Percentiles rank a stretch among this genome's conserved stretches.
phyloP scores from a whole-genome alignment of 2,888 invertebrate genomes.

The Eupithecia pulchellata region DNA sequence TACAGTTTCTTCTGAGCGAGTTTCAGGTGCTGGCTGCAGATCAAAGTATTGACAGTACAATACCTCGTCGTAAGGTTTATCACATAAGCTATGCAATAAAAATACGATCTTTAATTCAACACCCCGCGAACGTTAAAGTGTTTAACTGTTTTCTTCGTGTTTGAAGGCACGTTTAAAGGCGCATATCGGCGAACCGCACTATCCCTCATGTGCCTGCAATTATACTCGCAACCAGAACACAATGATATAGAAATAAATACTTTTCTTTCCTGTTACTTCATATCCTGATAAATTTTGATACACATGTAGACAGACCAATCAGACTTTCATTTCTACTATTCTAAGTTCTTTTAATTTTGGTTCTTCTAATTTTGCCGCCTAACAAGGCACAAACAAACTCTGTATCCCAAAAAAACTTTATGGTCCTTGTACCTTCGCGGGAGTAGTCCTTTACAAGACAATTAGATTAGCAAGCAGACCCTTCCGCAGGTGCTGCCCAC shows the following conservation, averaged over 20 bases:
- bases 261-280: background rate
- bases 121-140: too few relatives aligned
- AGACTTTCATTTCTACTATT: background rate
- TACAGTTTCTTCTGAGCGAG: too few relatives aligned
- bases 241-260: background rate
- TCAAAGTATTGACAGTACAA: too few relatives aligned
- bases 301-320: background rate
- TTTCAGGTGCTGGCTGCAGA: too few relatives aligned
- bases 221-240: background rate
- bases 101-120: too few relatives aligned
- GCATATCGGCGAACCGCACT: too few relatives aligned
- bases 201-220: too few relatives aligned
- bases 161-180: too few relatives aligned
- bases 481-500: conserved; percentile 8
- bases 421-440: background rate
- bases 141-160: too few relatives aligned
- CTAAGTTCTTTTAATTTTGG: too few relatives aligned
- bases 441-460: conserved; percentile 12
- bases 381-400: background rate
- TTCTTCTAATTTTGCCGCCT: background rate
- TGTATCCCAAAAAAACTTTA: background rate
- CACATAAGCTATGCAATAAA: background rate
- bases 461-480: conserved; percentile 30
- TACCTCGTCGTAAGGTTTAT: too few relatives aligned
- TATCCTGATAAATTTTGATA: background rate